These are phyloP conservation scores for Aphelenchoides besseyi DNA, from an alignment of 1,140 invertebrate species.

Conservation along the genomic window DNA sequence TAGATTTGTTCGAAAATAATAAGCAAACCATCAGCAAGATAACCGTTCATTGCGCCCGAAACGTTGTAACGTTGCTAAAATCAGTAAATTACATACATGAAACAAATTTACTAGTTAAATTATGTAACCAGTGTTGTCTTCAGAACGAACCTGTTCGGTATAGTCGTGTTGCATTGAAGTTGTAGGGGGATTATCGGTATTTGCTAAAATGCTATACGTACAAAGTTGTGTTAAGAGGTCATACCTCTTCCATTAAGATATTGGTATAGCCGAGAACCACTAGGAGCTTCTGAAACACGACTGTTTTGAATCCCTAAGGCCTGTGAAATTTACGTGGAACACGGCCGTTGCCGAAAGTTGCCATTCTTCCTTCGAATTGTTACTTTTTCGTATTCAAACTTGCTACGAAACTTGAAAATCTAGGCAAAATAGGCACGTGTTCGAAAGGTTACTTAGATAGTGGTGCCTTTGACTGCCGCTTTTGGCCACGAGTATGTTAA, in stretches of 20 bases:
- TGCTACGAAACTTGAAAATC: too few species aligned
- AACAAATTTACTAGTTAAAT: background rate
- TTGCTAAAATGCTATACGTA: background rate
- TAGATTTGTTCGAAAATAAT: background rate
- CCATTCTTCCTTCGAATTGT: background rate
- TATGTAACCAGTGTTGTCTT: too few species aligned
- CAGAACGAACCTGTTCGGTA: background rate
- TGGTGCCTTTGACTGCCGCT: background rate
- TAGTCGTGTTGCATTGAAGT: background rate
- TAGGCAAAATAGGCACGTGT: too few species aligned
- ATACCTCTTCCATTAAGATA: slow-evolving; percentile 20
- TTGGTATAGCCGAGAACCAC: slow-evolving; percentile 6
- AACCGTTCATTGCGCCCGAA: background rate
- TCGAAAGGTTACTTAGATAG: too few species aligned
- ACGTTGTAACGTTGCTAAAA: background rate
- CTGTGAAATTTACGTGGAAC: slow-evolving; percentile 7
- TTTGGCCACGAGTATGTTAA: background rate
- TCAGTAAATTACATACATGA: background rate
- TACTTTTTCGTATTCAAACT: background rate
- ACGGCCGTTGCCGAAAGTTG: slow-evolving; percentile 12
- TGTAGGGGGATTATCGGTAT: background rate
- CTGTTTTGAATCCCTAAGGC: background rate
- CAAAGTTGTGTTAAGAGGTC: background rate
- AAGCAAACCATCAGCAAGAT: background rate
- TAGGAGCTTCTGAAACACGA: slow-evolving; percentile 11